Percentiles rank a stretch among this genome's conserved stretches.
Evolutionary conservation across 1,140 invertebrate species (phyloP).

Genomic region (Tribolium madens): DNA sequence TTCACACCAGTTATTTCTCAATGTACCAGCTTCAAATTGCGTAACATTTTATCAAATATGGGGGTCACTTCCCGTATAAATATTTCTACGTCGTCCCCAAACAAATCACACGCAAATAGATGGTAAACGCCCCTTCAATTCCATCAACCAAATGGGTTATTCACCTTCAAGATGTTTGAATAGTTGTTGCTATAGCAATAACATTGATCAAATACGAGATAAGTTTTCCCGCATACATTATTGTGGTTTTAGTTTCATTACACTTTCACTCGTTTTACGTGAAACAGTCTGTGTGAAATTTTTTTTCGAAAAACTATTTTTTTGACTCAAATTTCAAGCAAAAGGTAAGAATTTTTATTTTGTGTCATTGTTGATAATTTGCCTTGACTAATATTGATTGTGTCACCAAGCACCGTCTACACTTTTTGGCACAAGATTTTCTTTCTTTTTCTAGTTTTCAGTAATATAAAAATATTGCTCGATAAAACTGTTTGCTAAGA

Average conservation of each 20-base stretch:
- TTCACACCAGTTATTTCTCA: not conserved
- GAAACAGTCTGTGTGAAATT: constrained; percentile 8
- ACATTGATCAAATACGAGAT: constrained; percentile 59
- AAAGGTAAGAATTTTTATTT: constrained; percentile 1
- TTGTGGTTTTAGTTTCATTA: constrained; percentile 48
- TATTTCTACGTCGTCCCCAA: not conserved
- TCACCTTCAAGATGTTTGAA: constrained; percentile 59
- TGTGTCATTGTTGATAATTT: not conserved
- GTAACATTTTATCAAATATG: not conserved
- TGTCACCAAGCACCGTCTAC: constrained; percentile 16
- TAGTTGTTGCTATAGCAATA: constrained; percentile 53
- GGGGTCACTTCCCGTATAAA: not conserved
- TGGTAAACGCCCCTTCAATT: not conserved
- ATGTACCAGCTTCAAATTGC: not conserved
- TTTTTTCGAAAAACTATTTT: constrained; percentile 3
- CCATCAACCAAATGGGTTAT: constrained; percentile 45
- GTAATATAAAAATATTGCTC: constrained; percentile 40
- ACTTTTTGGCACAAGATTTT: constrained; percentile 20
- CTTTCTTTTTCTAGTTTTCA: constrained; percentile 27
- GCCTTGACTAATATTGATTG: constrained; percentile 1
- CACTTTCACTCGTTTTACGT: constrained; percentile 28
- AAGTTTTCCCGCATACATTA: constrained; percentile 55
- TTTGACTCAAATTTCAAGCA: not conserved
- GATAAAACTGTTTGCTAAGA: not conserved
- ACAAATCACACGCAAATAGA: not conserved